Base-by-base conservation (phyloP, 2,888 invertebrate genomes). In the Taenaris catops region DNA sequence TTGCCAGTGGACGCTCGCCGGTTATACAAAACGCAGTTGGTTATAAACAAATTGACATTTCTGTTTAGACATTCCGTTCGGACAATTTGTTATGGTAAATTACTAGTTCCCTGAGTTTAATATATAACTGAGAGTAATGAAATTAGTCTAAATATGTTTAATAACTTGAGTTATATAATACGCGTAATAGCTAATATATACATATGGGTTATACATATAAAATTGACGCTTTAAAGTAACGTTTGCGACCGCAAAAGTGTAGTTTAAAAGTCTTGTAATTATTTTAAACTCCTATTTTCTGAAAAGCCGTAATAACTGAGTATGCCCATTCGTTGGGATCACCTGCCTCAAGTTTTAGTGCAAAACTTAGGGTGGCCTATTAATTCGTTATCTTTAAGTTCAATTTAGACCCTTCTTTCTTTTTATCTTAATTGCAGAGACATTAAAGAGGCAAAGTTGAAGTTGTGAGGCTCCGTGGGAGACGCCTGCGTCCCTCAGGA, bases 391-490 rank as follows among this genome's bases (percentile, higher is more conserved):
- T 84, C 86, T 84, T 68, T 74, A 83, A 79, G 81, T 84, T 84
- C 79, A 84, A 84, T 84, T 81, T 78, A 66, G 75, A 74, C 74
- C 69, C 72, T 78, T 73, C 75, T 72, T 84, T 83, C 80, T 84
- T 84, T 86, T 86, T 84, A 86, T 86, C 84, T 84, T 86, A 86
- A 86, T 84, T 84, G 81, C 83, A 78, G 76, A 74, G 80, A 70
- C 75, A 81, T 84, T 83, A 78, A 79, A 69, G 74, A 73, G 78
- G 74, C 69, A 67, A 83, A 80, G 80, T 79, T 79, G 72, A 78
- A 79, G 71, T 80, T 79, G 60, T 63, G 67, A 63, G 73, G 71
- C 71, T 57, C 72, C 62, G 62, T 55, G 78, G 78, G 74, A 75
- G 78, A 74, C 67, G 76, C 63, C 60, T 60, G 60, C 72, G 75